Conservation (phyloP, 2,888 invertebrate genomes). For the Dryocosmus kuriphilus region DNA sequence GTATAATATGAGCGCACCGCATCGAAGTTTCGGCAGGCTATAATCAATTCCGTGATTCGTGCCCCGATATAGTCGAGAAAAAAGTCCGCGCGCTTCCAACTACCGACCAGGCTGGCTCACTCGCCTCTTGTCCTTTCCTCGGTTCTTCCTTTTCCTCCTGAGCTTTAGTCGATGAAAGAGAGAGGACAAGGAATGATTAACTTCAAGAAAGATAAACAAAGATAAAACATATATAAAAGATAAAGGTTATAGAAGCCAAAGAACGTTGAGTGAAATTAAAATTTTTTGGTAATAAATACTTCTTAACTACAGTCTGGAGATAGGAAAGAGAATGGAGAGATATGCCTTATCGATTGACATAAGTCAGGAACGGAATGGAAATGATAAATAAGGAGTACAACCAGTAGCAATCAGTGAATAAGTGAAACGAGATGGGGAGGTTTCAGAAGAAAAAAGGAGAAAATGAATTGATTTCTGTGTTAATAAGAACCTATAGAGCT, state of each 20-base stretch:
- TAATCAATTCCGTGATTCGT: constrained; percentile 77
- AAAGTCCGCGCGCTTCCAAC: constrained; percentile 71
- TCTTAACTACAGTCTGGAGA: constrained; percentile 40
- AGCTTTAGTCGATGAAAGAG: constrained; percentile 44
- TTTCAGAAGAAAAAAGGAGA: neutral
- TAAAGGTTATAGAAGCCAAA: no score
- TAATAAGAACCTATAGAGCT: constrained; percentile 2
- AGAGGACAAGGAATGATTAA: constrained; percentile 41
- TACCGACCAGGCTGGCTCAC: constrained; percentile 67
- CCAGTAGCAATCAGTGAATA: neutral
- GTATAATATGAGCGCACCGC: constrained; percentile 73
- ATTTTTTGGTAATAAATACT: neutral
- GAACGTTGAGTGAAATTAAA: no score
- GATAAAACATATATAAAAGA: neutral
- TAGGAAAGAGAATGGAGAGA: constrained; percentile 42
- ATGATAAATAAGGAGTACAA: neutral
- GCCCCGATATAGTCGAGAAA: constrained; percentile 75
- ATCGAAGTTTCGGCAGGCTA: constrained; percentile 77
- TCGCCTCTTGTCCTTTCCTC: constrained; percentile 38
- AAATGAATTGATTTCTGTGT: neutral
- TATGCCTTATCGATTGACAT: neutral
- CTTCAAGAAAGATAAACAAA: constrained; percentile 44
- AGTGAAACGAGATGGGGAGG: constrained; percentile 1
- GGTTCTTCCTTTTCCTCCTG: no score
- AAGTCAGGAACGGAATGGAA: neutral